Percentiles rank a stretch among this genome's conserved stretches.
Evolutionary conservation across 2,888 invertebrate genomes (phyloP).

Genomic region (Gymnocheta viridis): DNA sequence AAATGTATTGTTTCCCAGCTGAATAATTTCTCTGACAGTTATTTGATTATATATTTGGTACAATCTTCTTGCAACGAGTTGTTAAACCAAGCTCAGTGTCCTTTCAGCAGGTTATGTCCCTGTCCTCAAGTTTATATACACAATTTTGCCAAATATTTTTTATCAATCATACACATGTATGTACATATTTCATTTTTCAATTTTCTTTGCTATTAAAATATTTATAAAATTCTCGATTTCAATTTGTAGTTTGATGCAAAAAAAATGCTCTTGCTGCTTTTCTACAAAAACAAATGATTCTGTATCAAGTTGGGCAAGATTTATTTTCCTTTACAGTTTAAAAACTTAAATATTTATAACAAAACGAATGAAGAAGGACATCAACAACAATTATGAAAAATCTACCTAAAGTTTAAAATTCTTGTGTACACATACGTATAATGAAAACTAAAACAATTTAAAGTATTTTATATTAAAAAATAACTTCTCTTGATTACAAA

Average conservation of each 20-base stretch:
- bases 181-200: no score
- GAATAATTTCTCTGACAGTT: no score
- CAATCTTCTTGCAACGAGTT: no score
- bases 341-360: neutral
- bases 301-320: neutral
- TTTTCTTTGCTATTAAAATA: no score
- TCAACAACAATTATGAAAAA: conserved; percentile 27
- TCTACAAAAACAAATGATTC: neutral
- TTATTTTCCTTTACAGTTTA: conserved; percentile 39
- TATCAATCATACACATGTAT: no score
- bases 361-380: neutral
- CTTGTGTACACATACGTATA: neutral
- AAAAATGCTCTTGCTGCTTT: neutral
- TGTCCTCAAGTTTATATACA: no score
- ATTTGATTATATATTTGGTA: no score
- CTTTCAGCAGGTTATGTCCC: no score
- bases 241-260: neutral
- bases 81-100: no score
- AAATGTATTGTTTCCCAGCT: no score
- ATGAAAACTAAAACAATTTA: conserved; percentile 28
- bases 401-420: conserved; percentile 34
- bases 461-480: conserved; percentile 41
- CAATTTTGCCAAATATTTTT: no score
- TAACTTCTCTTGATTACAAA: conserved; percentile 55
- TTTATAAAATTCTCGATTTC: neutral